Conservation (phyloP, 2,888 invertebrate genomes). For the Torymus texanus region DNA sequence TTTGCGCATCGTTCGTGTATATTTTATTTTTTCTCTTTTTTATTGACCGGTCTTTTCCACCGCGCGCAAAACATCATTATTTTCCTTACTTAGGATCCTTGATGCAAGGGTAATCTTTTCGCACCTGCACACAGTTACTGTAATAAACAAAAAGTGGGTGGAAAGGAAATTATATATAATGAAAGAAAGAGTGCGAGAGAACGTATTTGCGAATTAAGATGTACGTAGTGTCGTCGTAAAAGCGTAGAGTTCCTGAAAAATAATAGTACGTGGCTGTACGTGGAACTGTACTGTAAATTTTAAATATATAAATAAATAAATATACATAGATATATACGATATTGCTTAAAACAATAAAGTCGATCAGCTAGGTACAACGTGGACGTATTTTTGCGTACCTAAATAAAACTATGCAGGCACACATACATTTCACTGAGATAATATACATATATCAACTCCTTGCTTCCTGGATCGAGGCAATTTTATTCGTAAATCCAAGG, state of each 20-base stretch:
- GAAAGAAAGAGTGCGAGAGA: constrained; percentile 9
- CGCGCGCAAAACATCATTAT: constrained; percentile 1
- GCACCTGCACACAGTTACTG: constrained; percentile 47
- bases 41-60: constrained; percentile 13
- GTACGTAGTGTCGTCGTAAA: constrained; percentile 38
- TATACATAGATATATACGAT: constrained; percentile 30
- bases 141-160: constrained; percentile 37
- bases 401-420: constrained; percentile 16
- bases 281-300: constrained; percentile 54
- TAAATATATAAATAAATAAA: constrained; percentile 36
- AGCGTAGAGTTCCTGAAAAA: constrained; percentile 51
- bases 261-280: constrained; percentile 43
- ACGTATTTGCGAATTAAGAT: constrained; percentile 19
- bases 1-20: constrained; percentile 25
- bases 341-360: constrained; percentile 37
- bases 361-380: constrained; percentile 21
- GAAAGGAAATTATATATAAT: constrained; percentile 8
- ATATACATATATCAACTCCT: constrained; percentile 26
- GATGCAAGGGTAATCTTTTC: background rate
- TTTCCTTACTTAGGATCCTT: constrained; percentile 4
- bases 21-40: constrained; percentile 34
- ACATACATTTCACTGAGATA: constrained; percentile 31
- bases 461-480: constrained; percentile 9
- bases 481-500: constrained; percentile 1
- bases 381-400: constrained; percentile 24